A percentile compares a stretch with the other conserved stretches of the same genome.
Evolutionary conservation across 2,113 vertebrate genomes (phyloP).

Genomic region (Solea senegalensis): DNA sequence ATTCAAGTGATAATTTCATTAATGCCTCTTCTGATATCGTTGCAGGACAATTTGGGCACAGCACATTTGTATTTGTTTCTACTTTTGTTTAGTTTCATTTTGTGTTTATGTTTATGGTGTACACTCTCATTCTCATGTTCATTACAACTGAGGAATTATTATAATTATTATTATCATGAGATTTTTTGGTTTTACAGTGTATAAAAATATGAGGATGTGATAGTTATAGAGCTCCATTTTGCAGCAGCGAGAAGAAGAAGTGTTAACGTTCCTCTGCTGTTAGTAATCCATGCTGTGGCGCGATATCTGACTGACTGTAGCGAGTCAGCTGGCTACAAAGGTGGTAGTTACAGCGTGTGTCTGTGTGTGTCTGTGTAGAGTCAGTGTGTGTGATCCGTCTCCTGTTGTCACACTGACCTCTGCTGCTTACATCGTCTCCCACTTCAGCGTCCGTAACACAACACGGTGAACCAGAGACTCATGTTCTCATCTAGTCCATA

Average conservation of each 20-base stretch:
- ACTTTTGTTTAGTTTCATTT: neutral
- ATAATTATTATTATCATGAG: too few species aligned
- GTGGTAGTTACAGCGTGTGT: conserved; percentile 6
- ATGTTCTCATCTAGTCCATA: neutral
- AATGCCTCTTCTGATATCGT: neutral
- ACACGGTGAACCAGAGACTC: neutral
- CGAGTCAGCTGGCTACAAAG: conserved; percentile 38
- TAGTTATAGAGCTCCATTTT: neutral
- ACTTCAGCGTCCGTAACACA: conserved; percentile 9
- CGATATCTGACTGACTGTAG: conserved; percentile 26
- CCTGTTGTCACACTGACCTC: conserved; percentile 78
- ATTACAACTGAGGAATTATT: too few species aligned
- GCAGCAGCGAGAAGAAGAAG: conserved; percentile 1
- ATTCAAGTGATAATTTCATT: conserved; percentile 17
- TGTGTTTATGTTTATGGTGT: neutral
- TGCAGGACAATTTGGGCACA: neutral
- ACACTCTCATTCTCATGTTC: neutral
- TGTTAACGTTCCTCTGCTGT: conserved; percentile 36
- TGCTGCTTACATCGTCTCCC: conserved; percentile 57
- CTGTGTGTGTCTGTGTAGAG: conserved; percentile 8
- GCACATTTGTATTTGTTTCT: neutral
- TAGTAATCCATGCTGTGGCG: conserved; percentile 36
- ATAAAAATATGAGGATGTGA: neutral
- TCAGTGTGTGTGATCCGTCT: conserved; percentile 39
- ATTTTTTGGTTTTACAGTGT: too few species aligned